A percentile compares a stretch with the other conserved stretches of the same genome.
phyloP scores from a whole-genome alignment of 2,113 vertebrate species.

The Lepisosteus oculatus region DNA sequence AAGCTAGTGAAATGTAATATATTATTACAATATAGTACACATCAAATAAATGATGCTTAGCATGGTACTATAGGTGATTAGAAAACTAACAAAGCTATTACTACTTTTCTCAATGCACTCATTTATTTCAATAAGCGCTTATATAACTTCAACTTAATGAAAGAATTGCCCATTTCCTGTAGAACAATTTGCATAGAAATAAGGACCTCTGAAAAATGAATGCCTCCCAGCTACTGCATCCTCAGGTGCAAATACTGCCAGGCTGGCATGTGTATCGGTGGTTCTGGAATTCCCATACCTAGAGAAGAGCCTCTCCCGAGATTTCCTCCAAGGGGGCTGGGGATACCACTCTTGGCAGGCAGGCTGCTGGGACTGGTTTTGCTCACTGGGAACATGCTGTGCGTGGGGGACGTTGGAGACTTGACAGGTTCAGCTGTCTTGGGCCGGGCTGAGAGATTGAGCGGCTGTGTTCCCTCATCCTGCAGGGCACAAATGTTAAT shows the following conservation, averaged over 20 bases:
- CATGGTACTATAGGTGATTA: no score
- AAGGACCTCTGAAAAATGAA: not conserved
- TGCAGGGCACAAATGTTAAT: conserved; percentile 47
- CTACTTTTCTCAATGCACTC: not conserved
- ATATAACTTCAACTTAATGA: not conserved
- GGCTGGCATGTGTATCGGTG: not conserved
- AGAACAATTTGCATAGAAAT: not conserved
- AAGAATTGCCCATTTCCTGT: not conserved
- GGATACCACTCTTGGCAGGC: conserved; percentile 82
- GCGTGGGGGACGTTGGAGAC: conserved; percentile 90
- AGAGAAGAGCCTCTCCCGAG: conserved; percentile 88
- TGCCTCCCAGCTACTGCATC: not conserved
- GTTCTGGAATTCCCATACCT: conserved; percentile 68
- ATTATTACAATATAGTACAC: no score
- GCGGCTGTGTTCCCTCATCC: conserved; percentile 96
- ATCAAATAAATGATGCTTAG: no score
- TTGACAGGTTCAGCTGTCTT: conserved; percentile 90
- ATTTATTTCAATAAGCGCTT: not conserved
- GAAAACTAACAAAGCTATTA: no score
- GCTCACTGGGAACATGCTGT: conserved; percentile 84
- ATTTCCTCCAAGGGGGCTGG: conserved; percentile 78
- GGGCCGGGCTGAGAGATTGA: conserved; percentile 94
- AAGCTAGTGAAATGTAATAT: no score
- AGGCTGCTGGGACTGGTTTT: conserved; percentile 88
- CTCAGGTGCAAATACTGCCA: not conserved